These are phyloP conservation scores for Ophion ventricosus DNA, from an alignment of 2,888 invertebrate species.

Conservation along the genomic window DNA sequence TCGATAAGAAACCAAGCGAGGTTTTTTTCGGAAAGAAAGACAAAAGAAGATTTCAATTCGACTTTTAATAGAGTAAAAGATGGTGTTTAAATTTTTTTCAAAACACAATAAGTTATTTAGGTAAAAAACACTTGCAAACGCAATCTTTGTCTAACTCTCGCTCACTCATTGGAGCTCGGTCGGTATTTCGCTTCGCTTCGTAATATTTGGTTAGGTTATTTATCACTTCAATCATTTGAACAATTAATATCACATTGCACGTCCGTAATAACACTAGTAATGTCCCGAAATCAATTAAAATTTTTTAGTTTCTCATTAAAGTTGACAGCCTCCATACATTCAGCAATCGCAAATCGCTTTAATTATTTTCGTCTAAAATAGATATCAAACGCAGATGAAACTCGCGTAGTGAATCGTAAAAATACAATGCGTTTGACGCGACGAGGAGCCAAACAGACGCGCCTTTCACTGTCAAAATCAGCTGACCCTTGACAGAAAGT, in stretches of 20 bases:
- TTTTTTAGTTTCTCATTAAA: neutral
- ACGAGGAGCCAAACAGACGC: constrained; percentile 32
- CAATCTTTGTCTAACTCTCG: neutral
- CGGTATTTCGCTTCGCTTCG: neutral
- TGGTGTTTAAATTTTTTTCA: neutral
- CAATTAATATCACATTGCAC: neutral
- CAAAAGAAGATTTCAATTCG: no score
- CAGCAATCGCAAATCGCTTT: neutral
- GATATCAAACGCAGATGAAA: constrained; percentile 11
- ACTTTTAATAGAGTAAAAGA: neutral
- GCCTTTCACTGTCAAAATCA: constrained; percentile 67
- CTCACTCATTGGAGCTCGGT: neutral
- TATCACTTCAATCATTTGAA: neutral
- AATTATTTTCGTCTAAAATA: neutral
- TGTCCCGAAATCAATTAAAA: neutral
- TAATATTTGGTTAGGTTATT: neutral
- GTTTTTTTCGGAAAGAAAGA: no score
- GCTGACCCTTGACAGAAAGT: constrained; percentile 57
- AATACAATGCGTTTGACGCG: constrained; percentile 28
- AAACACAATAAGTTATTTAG: neutral
- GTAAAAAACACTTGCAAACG: neutral
- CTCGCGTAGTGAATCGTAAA: constrained; percentile 34
- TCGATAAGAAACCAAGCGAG: no score
- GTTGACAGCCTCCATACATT: neutral
- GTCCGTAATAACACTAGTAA: neutral